Base-by-base conservation (phyloP, 2,113 vertebrate genomes). In the Epinephelus fuscoguttatus region DNA sequence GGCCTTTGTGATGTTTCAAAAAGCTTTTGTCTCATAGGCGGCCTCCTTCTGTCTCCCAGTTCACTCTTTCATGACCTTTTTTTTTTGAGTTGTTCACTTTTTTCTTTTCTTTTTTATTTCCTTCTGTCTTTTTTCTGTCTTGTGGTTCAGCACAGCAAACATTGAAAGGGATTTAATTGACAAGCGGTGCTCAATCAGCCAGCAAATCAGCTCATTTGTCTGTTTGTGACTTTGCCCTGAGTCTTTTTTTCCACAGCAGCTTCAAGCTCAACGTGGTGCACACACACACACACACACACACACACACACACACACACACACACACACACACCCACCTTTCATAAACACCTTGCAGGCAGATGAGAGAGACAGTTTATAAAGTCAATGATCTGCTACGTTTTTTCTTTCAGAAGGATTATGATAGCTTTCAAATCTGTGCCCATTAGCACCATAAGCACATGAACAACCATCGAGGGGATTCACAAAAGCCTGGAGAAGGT, bases 161-260 rank as follows among this genome's bases (percentile, higher is more conserved):
- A 90, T 4, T 85, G 81, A 89, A 90, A 82, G 78, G 81, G 84
- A 79, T 93, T 88, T 90, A 82, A 91, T 88, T 71, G 80, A 86
- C 90, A 84, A 85, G 74, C 61, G 57, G 73, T 61, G 90, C 85
- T 90, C 89, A 90, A 91, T 92, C 88, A 90, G 77, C 77, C 84
- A 83, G 88, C 82, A 88, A 88, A 93, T 93, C 81, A 89, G 68
- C 83, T 85, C 68, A 88, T 91, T 91, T 92, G 88, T 89, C 86
- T 88, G 70, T 92, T 88, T 84, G 88, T 81, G 86, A 88, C 82
- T 90, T 90, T 91, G 88, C 85, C 84, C 70, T 12, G 13, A 86
- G 90, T 86, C 90, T 76, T 84, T 84, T 84, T 30, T 80, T 66
- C 68, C 2, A 27, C 23, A 4, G 67, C 79, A 77, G 74, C 87